Base-by-base conservation (phyloP, 1,140 invertebrate genomes). In the Agrypnia vestita region DNA sequence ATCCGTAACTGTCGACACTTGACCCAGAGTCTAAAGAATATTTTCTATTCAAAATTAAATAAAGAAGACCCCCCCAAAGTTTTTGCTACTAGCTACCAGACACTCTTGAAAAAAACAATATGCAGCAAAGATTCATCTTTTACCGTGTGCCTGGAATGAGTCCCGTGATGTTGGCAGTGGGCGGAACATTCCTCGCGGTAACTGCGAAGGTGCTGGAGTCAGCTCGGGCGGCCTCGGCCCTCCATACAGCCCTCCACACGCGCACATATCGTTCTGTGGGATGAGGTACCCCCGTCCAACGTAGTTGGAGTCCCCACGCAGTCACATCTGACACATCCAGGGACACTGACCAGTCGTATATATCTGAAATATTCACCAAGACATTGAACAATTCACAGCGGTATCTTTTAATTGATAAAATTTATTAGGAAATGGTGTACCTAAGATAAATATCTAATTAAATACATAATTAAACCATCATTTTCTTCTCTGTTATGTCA, bases 251-350 rank as follows among this genome's bases (percentile, higher is more conserved):
- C 80, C 95, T 91, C 87, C 95, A 97, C 81, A 98, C 96, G 83
- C 96, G 95, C n/a, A 97, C 95, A 88, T 94, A 97, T 85, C 97
- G 96, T 83, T 97, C 95, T 81, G 96, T 93, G 0, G 96, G 96
- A 84, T 94, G 93, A 4, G 96, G 96, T 0, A 97, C 93, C 7
- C 96, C 96, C 62, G 89, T 93, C 95, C 95, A 96, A 0, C 91
- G 91, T 1, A 97, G 90, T 84, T 95, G 94, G 0, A 95, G 93
- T 15, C 93, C 94, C 47, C 92, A 93, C 0, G 94, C 91, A 83
- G 95, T 95, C 4, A 96, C 92, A 72, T 92, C 91, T 25, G 93
- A 92, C 0, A 95, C 92, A 80, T 95, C 93, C 0, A 97, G 90
- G 43, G 90, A 91, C 4, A 97, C 93, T 73, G 94, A 92, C 88